Percentiles rank a stretch among this genome's conserved stretches.
These are phyloP conservation scores for Taphrorychus bicolor DNA, from an alignment of 2,888 invertebrate species.

Conservation along the genomic window DNA sequence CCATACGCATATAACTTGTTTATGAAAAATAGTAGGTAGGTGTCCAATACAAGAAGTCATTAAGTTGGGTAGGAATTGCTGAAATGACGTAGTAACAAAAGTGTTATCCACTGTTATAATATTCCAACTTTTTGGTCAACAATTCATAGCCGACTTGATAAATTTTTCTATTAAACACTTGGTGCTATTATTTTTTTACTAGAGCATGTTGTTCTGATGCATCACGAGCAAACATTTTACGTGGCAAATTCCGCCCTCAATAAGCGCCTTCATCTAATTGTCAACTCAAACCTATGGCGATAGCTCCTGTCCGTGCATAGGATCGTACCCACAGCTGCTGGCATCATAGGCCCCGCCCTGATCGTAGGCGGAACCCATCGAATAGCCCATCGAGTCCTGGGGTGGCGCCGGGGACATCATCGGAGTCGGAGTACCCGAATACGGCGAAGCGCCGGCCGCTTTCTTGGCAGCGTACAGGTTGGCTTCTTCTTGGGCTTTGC, in stretches of 20 bases:
- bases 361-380: slow-evolving; percentile 91
- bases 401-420: slow-evolving; percentile 95
- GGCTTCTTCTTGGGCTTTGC: slow-evolving; percentile 99
- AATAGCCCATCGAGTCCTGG: slow-evolving; percentile 93
- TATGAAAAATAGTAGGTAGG: too few species aligned
- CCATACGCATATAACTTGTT: too few species aligned
- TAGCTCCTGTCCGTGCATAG: slow-evolving; percentile 85
- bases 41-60: too few species aligned
- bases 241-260: not conserved
- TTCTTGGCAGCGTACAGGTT: slow-evolving; percentile 99
- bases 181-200: not conserved
- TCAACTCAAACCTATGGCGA: slow-evolving; percentile 62
- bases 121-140: too few species aligned
- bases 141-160: too few species aligned
- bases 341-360: slow-evolving; percentile 88
- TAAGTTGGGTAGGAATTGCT: too few species aligned
- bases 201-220: not conserved
- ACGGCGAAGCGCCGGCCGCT: slow-evolving; percentile 79
- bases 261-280: slow-evolving; percentile 29
- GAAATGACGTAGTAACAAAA: too few species aligned
- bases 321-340: slow-evolving; percentile 90
- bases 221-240: not conserved
- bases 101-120: too few species aligned
- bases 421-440: slow-evolving; percentile 89
- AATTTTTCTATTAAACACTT: too few species aligned